phyloP scores from a whole-genome alignment of 2,888 invertebrate species.

The Megaustenia siamemsis region DNA sequence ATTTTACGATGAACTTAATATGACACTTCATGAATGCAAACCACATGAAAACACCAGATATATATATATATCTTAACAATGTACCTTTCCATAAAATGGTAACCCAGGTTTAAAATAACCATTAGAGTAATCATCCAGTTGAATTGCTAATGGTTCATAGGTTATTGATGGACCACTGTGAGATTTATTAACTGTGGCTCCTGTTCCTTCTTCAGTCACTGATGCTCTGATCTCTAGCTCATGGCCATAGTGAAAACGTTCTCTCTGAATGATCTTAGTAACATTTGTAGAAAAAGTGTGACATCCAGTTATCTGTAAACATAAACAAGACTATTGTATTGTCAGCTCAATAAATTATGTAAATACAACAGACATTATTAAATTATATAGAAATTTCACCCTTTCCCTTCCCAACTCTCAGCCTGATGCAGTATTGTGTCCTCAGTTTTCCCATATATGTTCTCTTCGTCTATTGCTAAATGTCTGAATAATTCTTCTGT shows the following conservation, averaged over 20 bases:
- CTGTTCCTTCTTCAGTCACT: conserved; percentile 70
- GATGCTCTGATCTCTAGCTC: conserved; percentile 64
- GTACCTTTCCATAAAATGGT: conserved; percentile 81
- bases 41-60: not conserved
- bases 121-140: conserved; percentile 81
- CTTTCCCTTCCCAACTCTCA: too few species aligned
- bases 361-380: too few species aligned
- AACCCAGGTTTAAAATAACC: conserved; percentile 86
- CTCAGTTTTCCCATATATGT: too few species aligned
- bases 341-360: too few species aligned
- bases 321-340: not conserved
- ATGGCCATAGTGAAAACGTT: conserved; percentile 48
- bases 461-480: too few species aligned
- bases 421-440: too few species aligned
- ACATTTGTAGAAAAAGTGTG: conserved; percentile 62
- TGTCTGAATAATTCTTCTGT: too few species aligned
- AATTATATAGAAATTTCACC: too few species aligned
- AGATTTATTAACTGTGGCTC: conserved; percentile 58
- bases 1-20: too few species aligned
- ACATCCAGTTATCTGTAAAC: conserved; percentile 71
- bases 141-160: conserved; percentile 59
- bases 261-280: conserved; percentile 57
- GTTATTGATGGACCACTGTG: conserved; percentile 61
- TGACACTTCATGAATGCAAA: not conserved
- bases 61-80: not conserved